phyloP scores from a whole-genome alignment of 2,797 vertebrate species.

The Lemur catta region DNA sequence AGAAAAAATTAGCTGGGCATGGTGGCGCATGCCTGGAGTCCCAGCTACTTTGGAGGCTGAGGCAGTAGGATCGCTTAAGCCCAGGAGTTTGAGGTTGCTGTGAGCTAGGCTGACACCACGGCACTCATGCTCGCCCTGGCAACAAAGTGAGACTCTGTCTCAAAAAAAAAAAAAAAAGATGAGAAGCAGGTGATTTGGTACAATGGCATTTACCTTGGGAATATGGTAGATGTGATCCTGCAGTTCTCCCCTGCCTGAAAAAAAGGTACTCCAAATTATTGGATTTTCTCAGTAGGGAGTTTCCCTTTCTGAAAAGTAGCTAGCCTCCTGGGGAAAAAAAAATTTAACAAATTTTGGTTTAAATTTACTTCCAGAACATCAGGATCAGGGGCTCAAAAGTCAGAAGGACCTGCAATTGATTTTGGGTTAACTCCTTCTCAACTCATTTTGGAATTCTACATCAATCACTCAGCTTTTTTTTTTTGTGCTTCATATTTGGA shows the following conservation, averaged over 20 bases:
- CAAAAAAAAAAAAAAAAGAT: neutral
- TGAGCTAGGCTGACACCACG: too few species aligned
- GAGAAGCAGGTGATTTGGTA: neutral
- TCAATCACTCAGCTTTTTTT: neutral
- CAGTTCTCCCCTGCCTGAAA: neutral
- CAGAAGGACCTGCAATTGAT: neutral
- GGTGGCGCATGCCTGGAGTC: too few species aligned
- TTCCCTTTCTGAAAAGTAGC: conserved; percentile 3
- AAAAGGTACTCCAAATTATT: neutral
- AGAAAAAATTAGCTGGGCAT: too few species aligned
- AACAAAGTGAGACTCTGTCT: too few species aligned
- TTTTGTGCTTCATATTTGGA: conserved; percentile 12
- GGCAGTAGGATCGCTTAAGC: too few species aligned
- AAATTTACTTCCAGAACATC: neutral
- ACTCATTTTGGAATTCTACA: neutral
- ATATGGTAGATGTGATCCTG: neutral
- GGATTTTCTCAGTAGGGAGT: neutral
- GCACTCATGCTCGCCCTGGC: too few species aligned
- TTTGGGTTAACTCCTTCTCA: neutral
- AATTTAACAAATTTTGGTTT: neutral
- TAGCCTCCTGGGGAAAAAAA: neutral
- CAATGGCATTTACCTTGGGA: neutral
- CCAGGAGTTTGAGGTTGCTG: too few species aligned
- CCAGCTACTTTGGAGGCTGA: too few species aligned
- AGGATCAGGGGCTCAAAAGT: neutral